Base-by-base conservation (phyloP, 2,888 invertebrate species). In the Acleris cristana region DNA sequence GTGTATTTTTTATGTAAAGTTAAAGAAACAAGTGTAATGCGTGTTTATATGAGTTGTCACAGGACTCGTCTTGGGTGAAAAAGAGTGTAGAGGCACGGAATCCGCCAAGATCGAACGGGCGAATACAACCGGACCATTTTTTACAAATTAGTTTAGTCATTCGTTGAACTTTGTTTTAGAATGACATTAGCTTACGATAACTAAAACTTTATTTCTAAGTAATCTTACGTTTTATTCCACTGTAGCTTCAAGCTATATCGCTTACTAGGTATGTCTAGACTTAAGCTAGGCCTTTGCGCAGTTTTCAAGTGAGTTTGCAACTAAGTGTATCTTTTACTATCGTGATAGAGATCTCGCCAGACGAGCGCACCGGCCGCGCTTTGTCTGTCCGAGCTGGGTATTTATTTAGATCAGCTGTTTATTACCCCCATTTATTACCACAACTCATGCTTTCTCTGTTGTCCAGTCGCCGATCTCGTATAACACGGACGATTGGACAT, bases 361-460 rank as follows among this genome's bases (percentile, higher is more conserved):
- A 61, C 34, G 57, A 57, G 45, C 44, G 54, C 55, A 44, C 49
- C 30, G 34, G 10, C 59, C 23, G 59, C 63, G 70, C 71, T 70
- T 75, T 72, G 75, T 77, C 73, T 72, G 73, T 73, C 64, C 68
- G 70, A 74, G 74, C 70, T 72, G 69, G 70, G 66, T 77, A 78
- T 78, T 79, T 79, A 79, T 79, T 79, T 73, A 76, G 73, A 77
- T 79, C 74, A 70, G 71, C 73, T 79, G 73, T 81, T 79, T 82
- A 82, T 79, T 78, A 73, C 76, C 69, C 69, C 72, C 78, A 82
- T 86, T 83, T 83, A 78, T 72, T 80, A 78, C 73, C 72, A 69
- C 73, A 72, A 77, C 76, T 76, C 79, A 75, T 80, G 80, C 79
- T 81, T 85, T 81, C 81, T 79, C 81, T 77, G 77, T 80, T 80